A percentile compares a stretch with the other conserved stretches of the same genome.
phyloP scores from a whole-genome alignment of 1,140 invertebrate genomes.

The Aphaenogaster ashmeadi region DNA sequence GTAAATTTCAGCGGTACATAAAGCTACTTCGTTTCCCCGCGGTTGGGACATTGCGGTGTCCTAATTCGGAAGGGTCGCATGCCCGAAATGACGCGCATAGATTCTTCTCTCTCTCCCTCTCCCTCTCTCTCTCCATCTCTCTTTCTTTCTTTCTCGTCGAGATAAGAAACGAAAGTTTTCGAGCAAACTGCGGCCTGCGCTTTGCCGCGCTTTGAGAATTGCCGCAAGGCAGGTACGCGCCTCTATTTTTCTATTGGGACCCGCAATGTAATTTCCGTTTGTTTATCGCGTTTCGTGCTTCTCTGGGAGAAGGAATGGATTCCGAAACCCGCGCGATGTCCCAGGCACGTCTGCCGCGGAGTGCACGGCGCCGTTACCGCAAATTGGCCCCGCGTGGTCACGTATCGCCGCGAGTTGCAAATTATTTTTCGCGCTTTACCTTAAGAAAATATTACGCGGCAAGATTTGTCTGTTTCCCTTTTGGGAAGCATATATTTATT shows the following conservation, averaged over 20 bases:
- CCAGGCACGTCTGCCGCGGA: conserved; percentile 50
- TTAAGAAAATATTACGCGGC: conserved; percentile 10
- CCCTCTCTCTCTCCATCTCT: neutral
- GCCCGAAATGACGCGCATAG: conserved; percentile 50
- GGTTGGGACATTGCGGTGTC: conserved; percentile 20
- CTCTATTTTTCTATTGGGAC: conserved; percentile 57
- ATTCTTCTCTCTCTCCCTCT: conserved; percentile 22
- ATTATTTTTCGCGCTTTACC: conserved; percentile 47
- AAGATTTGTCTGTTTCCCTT: neutral
- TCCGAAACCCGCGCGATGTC: conserved; percentile 46
- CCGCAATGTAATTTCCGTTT: conserved; percentile 63
- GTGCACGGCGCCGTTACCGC: conserved; percentile 41
- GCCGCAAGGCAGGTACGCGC: conserved; percentile 22
- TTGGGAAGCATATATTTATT: neutral
- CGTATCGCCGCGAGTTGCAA: conserved; percentile 55
- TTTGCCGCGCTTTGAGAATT: conserved; percentile 38
- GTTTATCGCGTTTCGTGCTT: conserved; percentile 63
- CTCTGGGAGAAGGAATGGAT: conserved; percentile 52
- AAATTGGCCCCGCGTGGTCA: conserved; percentile 59
- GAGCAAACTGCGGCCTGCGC: conserved; percentile 24
- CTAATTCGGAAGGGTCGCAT: conserved; percentile 55
- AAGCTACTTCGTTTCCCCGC: conserved; percentile 22
- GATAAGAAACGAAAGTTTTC: conserved; percentile 51
- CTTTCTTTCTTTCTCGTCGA: neutral
- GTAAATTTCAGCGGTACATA: conserved; percentile 59